Evolutionary conservation across 2,797 vertebrate genomes (phyloP).

Genomic region (Enteromius thamalakanensis): DNA sequence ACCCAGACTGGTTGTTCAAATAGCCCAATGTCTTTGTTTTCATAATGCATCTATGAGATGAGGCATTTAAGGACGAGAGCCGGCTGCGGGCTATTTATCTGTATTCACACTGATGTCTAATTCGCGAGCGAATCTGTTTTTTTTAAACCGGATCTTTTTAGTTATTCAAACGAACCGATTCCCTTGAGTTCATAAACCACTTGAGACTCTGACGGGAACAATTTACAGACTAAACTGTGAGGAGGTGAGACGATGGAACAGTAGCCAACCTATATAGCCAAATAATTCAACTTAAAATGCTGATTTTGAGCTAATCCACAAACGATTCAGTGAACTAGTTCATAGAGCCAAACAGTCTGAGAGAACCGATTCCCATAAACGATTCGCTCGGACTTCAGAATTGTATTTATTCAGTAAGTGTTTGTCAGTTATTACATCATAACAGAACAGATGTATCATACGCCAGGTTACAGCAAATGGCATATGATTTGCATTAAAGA

Average conservation of each 20-base stretch:
- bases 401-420: background rate
- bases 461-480: background rate
- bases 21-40: background rate
- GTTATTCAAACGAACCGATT: slow-evolving; percentile 7
- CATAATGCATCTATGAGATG: background rate
- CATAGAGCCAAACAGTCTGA: background rate
- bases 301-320: background rate
- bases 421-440: background rate
- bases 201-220: background rate
- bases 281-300: background rate
- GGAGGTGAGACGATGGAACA: too few relatives aligned
- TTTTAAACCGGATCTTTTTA: background rate
- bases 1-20: background rate
- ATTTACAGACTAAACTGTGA: too few relatives aligned
- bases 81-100: background rate
- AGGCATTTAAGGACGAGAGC: background rate
- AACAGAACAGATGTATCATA: background rate
- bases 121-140: background rate
- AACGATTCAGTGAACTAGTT: background rate
- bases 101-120: background rate
- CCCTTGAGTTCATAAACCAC: too few relatives aligned
- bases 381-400: background rate
- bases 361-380: slow-evolving; percentile 14
- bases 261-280: background rate
- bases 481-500: background rate